A percentile compares a stretch with the other conserved stretches of the same genome.
Evolutionary conservation across 2,888 invertebrate genomes (phyloP).

Genomic region (Boloria euphrosyne): DNA sequence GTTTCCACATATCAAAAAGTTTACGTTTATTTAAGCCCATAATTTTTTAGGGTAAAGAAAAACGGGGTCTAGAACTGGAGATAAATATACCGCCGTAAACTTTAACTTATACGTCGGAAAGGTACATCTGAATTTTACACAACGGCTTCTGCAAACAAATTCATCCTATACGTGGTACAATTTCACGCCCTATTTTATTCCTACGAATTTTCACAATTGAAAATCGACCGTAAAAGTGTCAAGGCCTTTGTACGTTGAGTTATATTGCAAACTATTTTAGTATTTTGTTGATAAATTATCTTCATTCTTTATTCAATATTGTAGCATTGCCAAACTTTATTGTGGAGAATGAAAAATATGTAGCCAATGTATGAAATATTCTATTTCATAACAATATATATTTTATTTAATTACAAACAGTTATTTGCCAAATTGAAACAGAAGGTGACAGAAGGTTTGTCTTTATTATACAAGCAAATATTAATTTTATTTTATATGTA

Average conservation of each 20-base stretch:
- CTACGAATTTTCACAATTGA: conserved; percentile 71
- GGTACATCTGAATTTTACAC: conserved; percentile 66
- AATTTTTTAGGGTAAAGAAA: neutral
- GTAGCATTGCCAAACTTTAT: conserved; percentile 45
- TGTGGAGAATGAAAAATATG: conserved; percentile 30
- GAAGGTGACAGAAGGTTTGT: no score
- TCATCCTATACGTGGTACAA: conserved; percentile 68
- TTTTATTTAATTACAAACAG: conserved; percentile 4
- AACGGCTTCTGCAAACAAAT: conserved; percentile 73
- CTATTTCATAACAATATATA: neutral
- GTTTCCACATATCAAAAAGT: no score
- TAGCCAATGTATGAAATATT: conserved; percentile 15
- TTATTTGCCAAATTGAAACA: conserved; percentile 1
- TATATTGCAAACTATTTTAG: conserved; percentile 68
- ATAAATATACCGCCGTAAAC: conserved; percentile 14
- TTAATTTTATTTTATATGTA: no score
- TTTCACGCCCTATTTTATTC: conserved; percentile 78
- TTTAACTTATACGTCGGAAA: conserved; percentile 53
- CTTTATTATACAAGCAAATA: no score
- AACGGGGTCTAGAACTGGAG: neutral
- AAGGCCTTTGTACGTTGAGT: conserved; percentile 61
- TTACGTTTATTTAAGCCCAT: neutral
- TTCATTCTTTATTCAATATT: conserved; percentile 66
- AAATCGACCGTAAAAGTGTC: conserved; percentile 63
- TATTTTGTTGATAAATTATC: conserved; percentile 64